phyloP scores from a whole-genome alignment of 1,140 invertebrate species.

The Drosophila lacteicornis region DNA sequence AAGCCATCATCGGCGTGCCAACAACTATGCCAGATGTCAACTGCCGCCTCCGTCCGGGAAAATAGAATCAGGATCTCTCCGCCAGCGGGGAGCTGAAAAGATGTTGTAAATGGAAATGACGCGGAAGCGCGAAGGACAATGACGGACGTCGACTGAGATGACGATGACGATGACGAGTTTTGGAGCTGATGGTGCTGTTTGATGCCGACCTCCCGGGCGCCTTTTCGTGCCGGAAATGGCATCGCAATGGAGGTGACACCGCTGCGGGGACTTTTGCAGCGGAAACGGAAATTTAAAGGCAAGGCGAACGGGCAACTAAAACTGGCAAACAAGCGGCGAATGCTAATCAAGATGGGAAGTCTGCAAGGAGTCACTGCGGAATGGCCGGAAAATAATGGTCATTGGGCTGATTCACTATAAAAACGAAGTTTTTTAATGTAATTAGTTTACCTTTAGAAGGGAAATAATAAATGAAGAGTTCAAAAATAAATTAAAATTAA shows the following conservation, averaged over 20 bases:
- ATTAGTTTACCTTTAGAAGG: background rate
- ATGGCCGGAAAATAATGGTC: slow-evolving; percentile 6
- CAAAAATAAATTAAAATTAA: background rate
- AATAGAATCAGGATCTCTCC: slow-evolving; percentile 27
- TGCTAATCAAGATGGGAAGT: slow-evolving; percentile 48
- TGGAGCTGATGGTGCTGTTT: slow-evolving; percentile 34
- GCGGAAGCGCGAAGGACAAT: slow-evolving; percentile 53
- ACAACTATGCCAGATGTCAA: slow-evolving; percentile 49
- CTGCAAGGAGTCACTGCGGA: background rate
- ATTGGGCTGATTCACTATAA: background rate
- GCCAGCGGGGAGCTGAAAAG: background rate
- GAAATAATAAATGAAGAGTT: background rate
- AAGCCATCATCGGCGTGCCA: slow-evolving; percentile 38
- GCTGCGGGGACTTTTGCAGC: slow-evolving; percentile 9
- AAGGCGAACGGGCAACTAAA: slow-evolving; percentile 40
- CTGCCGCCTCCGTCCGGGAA: slow-evolving; percentile 17
- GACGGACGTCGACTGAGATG: slow-evolving; percentile 50
- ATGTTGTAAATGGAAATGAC: slow-evolving; percentile 56
- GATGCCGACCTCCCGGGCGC: slow-evolving; percentile 11
- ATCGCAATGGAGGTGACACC: slow-evolving; percentile 51
- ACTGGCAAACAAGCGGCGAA: slow-evolving; percentile 37
- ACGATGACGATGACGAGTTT: slow-evolving; percentile 47
- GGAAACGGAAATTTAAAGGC: slow-evolving; percentile 60
- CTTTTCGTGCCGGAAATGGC: slow-evolving; percentile 37
- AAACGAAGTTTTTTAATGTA: background rate